These are phyloP conservation scores for Wiebesia pumilae DNA, from an alignment of 1,140 invertebrate genomes.

Conservation along the genomic window DNA sequence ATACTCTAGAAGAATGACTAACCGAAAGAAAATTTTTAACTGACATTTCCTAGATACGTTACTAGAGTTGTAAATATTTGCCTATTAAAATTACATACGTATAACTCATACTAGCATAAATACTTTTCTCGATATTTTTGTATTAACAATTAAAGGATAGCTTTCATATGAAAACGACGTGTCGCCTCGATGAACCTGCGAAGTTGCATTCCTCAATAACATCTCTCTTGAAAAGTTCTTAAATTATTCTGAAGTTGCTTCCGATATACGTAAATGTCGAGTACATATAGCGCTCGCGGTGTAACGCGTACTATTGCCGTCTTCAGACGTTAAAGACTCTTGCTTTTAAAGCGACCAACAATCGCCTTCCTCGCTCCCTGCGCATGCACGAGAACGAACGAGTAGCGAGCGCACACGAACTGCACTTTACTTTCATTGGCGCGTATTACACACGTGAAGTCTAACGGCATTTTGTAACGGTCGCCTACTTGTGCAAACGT, in stretches of 20 bases:
- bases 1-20: too few species aligned
- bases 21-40: too few species aligned
- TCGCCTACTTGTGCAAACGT: not conserved
- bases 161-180: too few species aligned
- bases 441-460: conserved; percentile 19
- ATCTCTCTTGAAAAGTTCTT: too few species aligned
- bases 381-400: not conserved
- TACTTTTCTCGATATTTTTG: too few species aligned
- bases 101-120: too few species aligned
- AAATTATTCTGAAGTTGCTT: not conserved
- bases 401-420: conserved; percentile 4
- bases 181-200: too few species aligned
- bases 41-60: too few species aligned
- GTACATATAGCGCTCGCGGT: not conserved
- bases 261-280: not conserved
- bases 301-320: conserved; percentile 25
- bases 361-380: not conserved
- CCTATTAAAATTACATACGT: too few species aligned
- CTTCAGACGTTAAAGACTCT: not conserved
- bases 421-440: conserved; percentile 50
- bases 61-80: too few species aligned
- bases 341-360: not conserved
- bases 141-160: too few species aligned
- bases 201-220: too few species aligned
- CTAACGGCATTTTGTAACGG: conserved; percentile 4